Evolutionary conservation across 2,113 vertebrate species (phyloP), one percentile per base, ranked within the genome.

Genomic region (Charadrius vociferus): DNA sequence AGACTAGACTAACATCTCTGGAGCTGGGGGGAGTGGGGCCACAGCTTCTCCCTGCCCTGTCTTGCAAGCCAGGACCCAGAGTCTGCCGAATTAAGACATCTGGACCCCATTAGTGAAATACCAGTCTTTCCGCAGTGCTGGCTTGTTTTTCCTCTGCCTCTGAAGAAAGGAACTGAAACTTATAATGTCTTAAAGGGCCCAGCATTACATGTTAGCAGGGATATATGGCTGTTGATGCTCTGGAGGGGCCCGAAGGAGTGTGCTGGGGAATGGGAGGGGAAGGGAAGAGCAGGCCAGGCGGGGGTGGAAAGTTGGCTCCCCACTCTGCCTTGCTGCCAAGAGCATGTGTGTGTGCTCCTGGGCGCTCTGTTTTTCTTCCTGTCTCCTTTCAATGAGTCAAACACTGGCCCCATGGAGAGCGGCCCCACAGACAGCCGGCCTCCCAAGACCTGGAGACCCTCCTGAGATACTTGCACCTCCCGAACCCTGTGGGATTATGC

Each of bases 101-200:
- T 97, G 97, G 97, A 96, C 91, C 94, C 88, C 93, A 97, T 98
- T 98, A 98, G 94, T 81, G 86, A 97, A 95, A 96, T 97, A 97
- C 96, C 94, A 96, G 88, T 71, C 94, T 93, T 93, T 94, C 96
- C 27, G 24, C 96, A 97, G 93, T 7, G 30, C 82, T 93, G 80
- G 70, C 75, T 97, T 93, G 92, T 95, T 92, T 96, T 96, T 67
- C 70, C 74, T 86, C 56, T 85, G 91, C 81, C 43, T 79, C 86
- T 79, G 91, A 95, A 96, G 92, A 95, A 85, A 96, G 61, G 93
- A 97, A 81, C 77, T 81, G 93, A 90, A 92, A 95, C 95, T 95
- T 72, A 24, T 3, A 29, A 53, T 79, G 79, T 93, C 91, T 96
- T 95, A 96, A 96, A 97, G 96, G 87, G 94, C 81, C 91, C 95